Percentiles rank a stretch among this genome's conserved stretches.
Evolutionary conservation across 2,888 invertebrate species (phyloP).

Genomic region (Carabus problematicus): DNA sequence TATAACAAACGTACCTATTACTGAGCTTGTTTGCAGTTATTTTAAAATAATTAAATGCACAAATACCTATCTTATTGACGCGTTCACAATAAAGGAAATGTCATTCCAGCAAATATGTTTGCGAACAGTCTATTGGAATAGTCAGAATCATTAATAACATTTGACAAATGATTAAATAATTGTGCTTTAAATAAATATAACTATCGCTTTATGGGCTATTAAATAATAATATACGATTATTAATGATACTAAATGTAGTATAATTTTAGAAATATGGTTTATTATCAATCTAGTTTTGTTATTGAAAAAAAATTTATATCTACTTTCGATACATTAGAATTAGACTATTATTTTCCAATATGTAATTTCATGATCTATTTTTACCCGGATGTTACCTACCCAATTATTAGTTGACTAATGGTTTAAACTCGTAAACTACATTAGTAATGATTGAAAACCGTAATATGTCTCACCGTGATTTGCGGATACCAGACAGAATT

Average conservation of each 20-base stretch:
- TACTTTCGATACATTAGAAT: neutral
- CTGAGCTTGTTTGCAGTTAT: too few relatives aligned
- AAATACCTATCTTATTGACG: too few relatives aligned
- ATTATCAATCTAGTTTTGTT: neutral
- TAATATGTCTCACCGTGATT: neutral
- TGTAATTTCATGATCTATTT: neutral
- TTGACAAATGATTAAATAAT: too few relatives aligned
- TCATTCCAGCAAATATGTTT: too few relatives aligned
- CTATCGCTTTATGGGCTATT: neutral
- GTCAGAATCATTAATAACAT: too few relatives aligned
- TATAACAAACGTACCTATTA: too few relatives aligned
- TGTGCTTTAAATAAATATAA: too few relatives aligned
- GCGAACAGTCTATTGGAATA: too few relatives aligned
- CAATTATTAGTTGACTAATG: conserved; percentile 14
- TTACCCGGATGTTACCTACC: neutral
- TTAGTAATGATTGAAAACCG: neutral
- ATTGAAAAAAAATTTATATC: neutral
- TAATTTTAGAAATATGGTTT: neutral
- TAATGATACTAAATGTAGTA: neutral
- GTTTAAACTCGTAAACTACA: neutral
- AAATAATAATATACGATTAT: neutral
- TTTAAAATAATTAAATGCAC: too few relatives aligned
- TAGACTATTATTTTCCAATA: neutral
- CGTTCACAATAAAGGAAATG: too few relatives aligned
- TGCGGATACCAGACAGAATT: neutral